Evolutionary conservation across 2,888 invertebrate genomes (phyloP).

Genomic region (Amphipyra tragopoginis): DNA sequence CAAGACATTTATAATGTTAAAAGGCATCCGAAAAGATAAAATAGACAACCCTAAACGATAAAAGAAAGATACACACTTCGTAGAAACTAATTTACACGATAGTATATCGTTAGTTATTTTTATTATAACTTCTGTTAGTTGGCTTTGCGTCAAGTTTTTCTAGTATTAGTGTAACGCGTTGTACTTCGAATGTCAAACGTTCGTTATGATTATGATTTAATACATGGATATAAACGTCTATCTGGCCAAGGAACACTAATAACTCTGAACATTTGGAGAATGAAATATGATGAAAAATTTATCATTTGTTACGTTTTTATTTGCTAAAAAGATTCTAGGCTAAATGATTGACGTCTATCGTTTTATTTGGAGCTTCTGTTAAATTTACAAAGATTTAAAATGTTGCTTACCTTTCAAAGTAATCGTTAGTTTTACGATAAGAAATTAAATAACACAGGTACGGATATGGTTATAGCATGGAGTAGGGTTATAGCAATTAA

Average conservation of each 20-base stretch:
- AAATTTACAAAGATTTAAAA: slow-evolving; percentile 11
- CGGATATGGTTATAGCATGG: neutral
- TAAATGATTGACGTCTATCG: slow-evolving; percentile 11
- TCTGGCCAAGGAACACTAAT: neutral
- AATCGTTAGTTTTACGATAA: slow-evolving; percentile 1
- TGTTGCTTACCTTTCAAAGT: neutral
- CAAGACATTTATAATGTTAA: neutral
- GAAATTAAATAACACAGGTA: neutral
- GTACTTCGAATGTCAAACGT: slow-evolving; percentile 32
- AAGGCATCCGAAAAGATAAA: neutral
- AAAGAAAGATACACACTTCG: slow-evolving; percentile 23
- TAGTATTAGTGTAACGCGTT: slow-evolving; percentile 18
- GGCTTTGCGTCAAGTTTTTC: slow-evolving; percentile 37
- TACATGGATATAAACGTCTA: slow-evolving; percentile 12
- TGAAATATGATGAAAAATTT: slow-evolving; percentile 8
- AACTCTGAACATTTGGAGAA: neutral
- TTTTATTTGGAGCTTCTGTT: neutral
- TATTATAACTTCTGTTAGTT: slow-evolving; percentile 30
- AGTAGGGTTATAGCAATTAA: too few species aligned
- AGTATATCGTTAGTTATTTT: slow-evolving; percentile 30
- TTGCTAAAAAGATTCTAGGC: slow-evolving; percentile 1
- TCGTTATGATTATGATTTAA: slow-evolving; percentile 29
- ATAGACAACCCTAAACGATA: slow-evolving; percentile 17
- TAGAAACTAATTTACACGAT: slow-evolving; percentile 26
- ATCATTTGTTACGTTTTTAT: slow-evolving; percentile 1